Base-by-base conservation (phyloP, 1,140 invertebrate species). In the Drosophila sp. region DNA sequence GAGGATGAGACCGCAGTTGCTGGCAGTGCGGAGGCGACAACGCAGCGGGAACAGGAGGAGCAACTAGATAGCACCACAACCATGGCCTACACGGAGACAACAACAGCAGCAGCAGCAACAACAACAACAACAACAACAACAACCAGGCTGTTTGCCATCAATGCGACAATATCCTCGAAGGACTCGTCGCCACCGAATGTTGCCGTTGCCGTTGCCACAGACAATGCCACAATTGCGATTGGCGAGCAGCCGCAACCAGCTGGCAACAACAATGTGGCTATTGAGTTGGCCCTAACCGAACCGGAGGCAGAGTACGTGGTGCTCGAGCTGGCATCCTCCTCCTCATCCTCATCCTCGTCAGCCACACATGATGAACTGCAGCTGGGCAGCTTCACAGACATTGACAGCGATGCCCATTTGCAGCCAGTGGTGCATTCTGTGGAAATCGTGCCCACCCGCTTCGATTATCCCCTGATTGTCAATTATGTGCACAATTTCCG, bases 401-500 rank as follows among this genome's bases (percentile, higher is more conserved):
- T 87, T 48, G 89, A 78, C 54, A 91, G 89, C 65, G 89, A 78
- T 51, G 75, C 65, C 18, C 81, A 89, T 54, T 64, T 91, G 67
- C 89, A 91, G 76, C 89, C 89, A 8, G 90, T 87, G 36, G 89
- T 91, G 18, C 89, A 91, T 34, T 91, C 89, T 7, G 79, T 91
- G 7, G 89, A 91, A 74, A 91, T 91, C 50, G 89, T 91, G 48
- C 89, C 89, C 50, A 83, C 89, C 32, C 75, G 84, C 54, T 50
- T 91, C 59, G 89, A 91, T 58, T 89, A 91, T 75, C 81, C 89
- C 9, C 67, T 91, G 45, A 80, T 91, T 71, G 81, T 90, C 51
- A 90, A 90, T 66, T 91, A 90, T 64, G 89, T 91, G 61, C 89
- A 87, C 71, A 87, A 76, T 77, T 91, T 82, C 74, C 87, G 74